Conservation (phyloP, 2,888 invertebrate species). For the Biston stratarius region DNA sequence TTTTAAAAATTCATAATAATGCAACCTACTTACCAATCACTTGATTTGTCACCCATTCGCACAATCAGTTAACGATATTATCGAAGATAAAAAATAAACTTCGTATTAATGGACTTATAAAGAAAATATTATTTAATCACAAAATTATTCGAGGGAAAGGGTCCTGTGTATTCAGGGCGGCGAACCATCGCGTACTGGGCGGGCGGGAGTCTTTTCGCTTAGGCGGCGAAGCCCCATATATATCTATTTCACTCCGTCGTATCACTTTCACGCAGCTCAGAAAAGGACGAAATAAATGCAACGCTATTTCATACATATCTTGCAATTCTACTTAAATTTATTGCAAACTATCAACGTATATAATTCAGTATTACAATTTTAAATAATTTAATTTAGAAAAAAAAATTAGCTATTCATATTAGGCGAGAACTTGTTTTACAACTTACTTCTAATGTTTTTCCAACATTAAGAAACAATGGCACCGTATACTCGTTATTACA, state of each 20-base stretch:
- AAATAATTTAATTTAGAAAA: neutral
- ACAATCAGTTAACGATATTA: neutral
- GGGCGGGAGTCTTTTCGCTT: constrained; percentile 75
- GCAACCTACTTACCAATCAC: constrained; percentile 30
- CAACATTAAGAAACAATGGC: constrained; percentile 7
- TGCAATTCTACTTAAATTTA: constrained; percentile 51
- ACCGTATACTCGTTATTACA: constrained; percentile 7
- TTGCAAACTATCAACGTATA: constrained; percentile 7
- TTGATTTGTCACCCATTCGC: neutral
- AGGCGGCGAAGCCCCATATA: constrained; percentile 72
- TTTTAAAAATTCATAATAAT: neutral
- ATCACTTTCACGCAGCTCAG: constrained; percentile 41
- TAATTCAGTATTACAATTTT: neutral
- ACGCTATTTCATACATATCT: constrained; percentile 57
- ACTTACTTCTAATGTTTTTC: constrained; percentile 4
- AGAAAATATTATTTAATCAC: constrained; percentile 33
- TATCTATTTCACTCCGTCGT: constrained; percentile 68
- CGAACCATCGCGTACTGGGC: constrained; percentile 75
- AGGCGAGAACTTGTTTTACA: neutral
- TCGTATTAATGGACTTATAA: constrained; percentile 10
- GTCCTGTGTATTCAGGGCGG: constrained; percentile 66
- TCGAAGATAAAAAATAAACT: neutral
- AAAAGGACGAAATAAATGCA: constrained; percentile 70
- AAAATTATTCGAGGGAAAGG: constrained; percentile 34
- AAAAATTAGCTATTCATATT: no score